A percentile compares a stretch with the other conserved stretches of the same genome.
Conservation (phyloP, 2,113 vertebrate species). For the Oceanites oceanicus region DNA sequence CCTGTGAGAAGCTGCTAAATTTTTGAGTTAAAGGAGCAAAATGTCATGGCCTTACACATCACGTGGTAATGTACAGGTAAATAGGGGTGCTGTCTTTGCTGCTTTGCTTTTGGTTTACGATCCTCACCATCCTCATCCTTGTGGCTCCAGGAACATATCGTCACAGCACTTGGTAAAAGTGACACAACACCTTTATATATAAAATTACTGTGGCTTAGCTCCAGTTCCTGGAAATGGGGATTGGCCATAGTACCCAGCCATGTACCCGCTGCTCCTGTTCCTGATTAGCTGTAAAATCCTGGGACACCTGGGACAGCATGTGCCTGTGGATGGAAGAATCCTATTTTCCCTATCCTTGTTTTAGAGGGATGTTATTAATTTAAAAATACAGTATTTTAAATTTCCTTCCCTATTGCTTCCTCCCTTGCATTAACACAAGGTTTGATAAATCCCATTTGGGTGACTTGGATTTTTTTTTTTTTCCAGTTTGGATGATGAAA, state of each 20-base stretch:
- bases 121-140: neutral
- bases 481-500: neutral
- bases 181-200: neutral
- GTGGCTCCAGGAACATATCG: neutral
- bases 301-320: neutral
- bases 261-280: neutral
- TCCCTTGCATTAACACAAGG: neutral
- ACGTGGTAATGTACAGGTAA: neutral
- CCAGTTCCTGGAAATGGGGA: neutral
- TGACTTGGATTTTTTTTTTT: neutral
- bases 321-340: neutral
- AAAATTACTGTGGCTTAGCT: constrained; percentile 14
- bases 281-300: neutral
- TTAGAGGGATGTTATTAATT: neutral
- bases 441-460: neutral
- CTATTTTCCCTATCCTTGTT: neutral
- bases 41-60: constrained; percentile 27
- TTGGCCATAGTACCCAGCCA: neutral
- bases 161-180: neutral
- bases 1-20: constrained; percentile 34
- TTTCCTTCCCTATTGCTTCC: neutral
- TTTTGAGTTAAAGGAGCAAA: constrained; percentile 34
- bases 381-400: neutral
- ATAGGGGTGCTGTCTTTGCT: neutral
- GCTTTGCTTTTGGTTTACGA: neutral